A percentile compares a stretch with the other conserved stretches of the same genome.
Evolutionary conservation across 1,140 invertebrate species (phyloP).

Genomic region (Drosophila gunungcola): DNA sequence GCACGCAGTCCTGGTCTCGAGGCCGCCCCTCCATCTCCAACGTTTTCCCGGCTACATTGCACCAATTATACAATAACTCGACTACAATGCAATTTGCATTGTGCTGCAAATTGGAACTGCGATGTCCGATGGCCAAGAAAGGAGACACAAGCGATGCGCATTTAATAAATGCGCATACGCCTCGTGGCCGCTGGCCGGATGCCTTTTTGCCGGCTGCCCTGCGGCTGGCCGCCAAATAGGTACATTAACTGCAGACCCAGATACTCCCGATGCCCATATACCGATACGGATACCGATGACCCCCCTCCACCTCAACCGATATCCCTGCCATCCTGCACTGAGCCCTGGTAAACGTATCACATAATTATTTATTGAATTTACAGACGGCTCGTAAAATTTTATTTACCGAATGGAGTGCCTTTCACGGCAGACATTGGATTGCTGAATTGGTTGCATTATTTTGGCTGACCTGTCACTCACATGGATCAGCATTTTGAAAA

Average conservation of each 20-base stretch:
- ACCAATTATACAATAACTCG: slow-evolving; percentile 82
- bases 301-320: neutral
- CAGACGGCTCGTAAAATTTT: slow-evolving; percentile 59
- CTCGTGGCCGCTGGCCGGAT: slow-evolving; percentile 30
- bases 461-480: slow-evolving; percentile 55
- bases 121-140: slow-evolving; percentile 48
- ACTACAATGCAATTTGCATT: slow-evolving; percentile 82
- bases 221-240: slow-evolving; percentile 39
- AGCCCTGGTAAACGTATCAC: slow-evolving; percentile 43
- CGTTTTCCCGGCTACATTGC: slow-evolving; percentile 53
- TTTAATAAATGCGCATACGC: slow-evolving; percentile 82
- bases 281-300: neutral
- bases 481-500: slow-evolving; percentile 11
- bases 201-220: slow-evolving; percentile 11
- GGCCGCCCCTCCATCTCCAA: slow-evolving; percentile 15
- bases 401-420: slow-evolving; percentile 67
- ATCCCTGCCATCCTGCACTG: slow-evolving; percentile 9
- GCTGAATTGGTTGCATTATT: slow-evolving; percentile 43
- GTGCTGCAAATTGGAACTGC: slow-evolving; percentile 77
- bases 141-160: slow-evolving; percentile 37
- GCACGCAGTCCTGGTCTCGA: slow-evolving; percentile 11
- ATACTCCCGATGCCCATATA: slow-evolving; percentile 18
- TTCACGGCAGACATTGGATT: slow-evolving; percentile 59
- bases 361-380: slow-evolving; percentile 83
- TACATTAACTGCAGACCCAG: slow-evolving; percentile 73